phyloP scores from a whole-genome alignment of 2,888 invertebrate genomes.

The Perithous albicinctus region DNA sequence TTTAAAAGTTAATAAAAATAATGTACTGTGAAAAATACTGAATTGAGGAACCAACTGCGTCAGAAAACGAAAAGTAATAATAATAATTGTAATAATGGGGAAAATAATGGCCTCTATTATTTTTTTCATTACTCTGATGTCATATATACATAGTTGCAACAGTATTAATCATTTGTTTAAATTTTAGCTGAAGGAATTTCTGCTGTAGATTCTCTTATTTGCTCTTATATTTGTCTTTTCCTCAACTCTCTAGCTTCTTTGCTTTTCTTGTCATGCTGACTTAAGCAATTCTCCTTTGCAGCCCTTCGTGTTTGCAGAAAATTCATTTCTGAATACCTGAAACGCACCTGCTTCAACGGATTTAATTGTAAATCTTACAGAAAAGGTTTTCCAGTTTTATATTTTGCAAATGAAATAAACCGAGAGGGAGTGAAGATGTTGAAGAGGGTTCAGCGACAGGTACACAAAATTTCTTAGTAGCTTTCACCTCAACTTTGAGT shows the following conservation, averaged over 20 bases:
- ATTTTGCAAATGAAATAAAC: constrained; percentile 12
- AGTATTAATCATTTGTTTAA: no score
- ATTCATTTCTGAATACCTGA: constrained; percentile 18
- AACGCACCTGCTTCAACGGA: constrained; percentile 19
- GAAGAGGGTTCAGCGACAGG: constrained; percentile 26
- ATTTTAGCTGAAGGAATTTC: no score
- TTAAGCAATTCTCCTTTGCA: not conserved
- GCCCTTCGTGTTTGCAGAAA: not conserved
- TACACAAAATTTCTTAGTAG: constrained; percentile 49
- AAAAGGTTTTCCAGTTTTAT: not conserved
- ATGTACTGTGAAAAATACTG: no score
- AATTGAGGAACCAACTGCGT: no score
- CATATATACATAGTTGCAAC: no score
- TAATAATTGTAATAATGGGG: no score
- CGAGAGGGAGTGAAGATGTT: not conserved
- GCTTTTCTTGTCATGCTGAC: not conserved
- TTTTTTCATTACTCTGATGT: no score
- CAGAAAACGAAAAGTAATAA: no score
- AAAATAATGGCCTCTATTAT: no score
- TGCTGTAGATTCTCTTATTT: no score
- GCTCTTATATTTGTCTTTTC: no score
- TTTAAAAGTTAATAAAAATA: no score
- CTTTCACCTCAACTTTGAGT: constrained; percentile 14
- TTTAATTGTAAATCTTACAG: not conserved
- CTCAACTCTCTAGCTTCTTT: not conserved